Percentiles rank a stretch among this genome's conserved stretches.
These are phyloP conservation scores for Napeogenes sylphis DNA, from an alignment of 2,888 invertebrate species.

Conservation along the genomic window DNA sequence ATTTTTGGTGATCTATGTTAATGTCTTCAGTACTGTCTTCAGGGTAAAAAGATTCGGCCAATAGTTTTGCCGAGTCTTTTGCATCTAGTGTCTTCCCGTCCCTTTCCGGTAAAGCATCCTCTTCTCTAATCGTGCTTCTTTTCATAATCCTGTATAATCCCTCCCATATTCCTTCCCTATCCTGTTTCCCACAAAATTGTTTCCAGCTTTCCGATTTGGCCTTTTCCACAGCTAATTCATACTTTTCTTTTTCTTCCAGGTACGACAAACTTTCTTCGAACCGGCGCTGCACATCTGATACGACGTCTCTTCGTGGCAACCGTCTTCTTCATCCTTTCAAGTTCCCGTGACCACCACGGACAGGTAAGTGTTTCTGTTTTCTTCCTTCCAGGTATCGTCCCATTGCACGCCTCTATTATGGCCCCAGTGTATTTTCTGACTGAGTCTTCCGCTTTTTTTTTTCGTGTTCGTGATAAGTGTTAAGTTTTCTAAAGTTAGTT, in stretches of 20 bases:
- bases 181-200: slow-evolving; percentile 20
- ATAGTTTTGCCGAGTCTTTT: not conserved
- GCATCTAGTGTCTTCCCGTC: not conserved
- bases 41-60: slow-evolving; percentile 14
- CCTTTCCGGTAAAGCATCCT: slow-evolving; percentile 17
- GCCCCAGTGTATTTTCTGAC: not conserved
- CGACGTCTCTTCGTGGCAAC: slow-evolving; percentile 19
- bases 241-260: slow-evolving; percentile 17
- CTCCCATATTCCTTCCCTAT: slow-evolving; percentile 19
- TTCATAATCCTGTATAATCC: not conserved
- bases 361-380: slow-evolving; percentile 7
- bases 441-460: not conserved
- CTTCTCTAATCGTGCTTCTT: slow-evolving; percentile 5
- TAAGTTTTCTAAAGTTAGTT: not conserved
- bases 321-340: slow-evolving; percentile 14
- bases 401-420: not conserved
- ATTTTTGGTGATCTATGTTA: not conserved
- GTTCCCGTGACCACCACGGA: slow-evolving; percentile 27
- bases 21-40: not conserved
- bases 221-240: not conserved
- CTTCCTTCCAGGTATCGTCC: slow-evolving; percentile 2
- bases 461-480: not conserved
- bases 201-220: slow-evolving; percentile 20
- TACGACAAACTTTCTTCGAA: slow-evolving; percentile 17
- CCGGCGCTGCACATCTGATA: slow-evolving; percentile 16